A percentile compares a stretch with the other conserved stretches of the same genome.
phyloP scores from a whole-genome alignment of 2,888 invertebrate genomes.

The Cosmorhoe ocellata region DNA sequence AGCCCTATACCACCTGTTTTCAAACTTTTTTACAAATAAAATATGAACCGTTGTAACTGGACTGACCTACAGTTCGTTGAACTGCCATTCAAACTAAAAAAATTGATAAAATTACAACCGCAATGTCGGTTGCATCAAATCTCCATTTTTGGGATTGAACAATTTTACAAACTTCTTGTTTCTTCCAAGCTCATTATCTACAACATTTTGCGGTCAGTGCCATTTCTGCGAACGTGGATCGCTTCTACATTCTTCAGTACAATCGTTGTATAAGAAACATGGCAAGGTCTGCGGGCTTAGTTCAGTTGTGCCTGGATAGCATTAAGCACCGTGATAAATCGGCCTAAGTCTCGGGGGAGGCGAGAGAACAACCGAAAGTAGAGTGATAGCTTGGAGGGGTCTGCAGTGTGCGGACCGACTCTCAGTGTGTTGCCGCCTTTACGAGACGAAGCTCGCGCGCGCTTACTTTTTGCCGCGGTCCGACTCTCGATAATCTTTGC shows the following conservation, averaged over 20 bases:
- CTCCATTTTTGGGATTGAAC: constrained; percentile 43
- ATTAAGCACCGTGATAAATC: constrained; percentile 63
- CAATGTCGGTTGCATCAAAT: constrained; percentile 40
- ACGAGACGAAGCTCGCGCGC: constrained; percentile 62
- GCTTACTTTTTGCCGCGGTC: constrained; percentile 36
- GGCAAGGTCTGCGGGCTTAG: constrained; percentile 30
- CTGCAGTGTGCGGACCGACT: constrained; percentile 48
- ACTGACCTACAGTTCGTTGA: constrained; percentile 47
- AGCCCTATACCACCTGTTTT: constrained; percentile 38
- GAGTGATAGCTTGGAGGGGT: constrained; percentile 73
- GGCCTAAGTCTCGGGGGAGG: constrained; percentile 67
- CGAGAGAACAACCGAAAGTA: constrained; percentile 72
- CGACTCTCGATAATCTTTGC: constrained; percentile 40
- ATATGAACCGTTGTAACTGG: constrained; percentile 54
- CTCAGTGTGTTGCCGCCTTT: constrained; percentile 72
- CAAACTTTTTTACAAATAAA: constrained; percentile 42
- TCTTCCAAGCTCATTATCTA: constrained; percentile 46
- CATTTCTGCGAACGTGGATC: constrained; percentile 34
- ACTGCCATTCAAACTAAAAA: constrained; percentile 37
- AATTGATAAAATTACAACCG: constrained; percentile 41
- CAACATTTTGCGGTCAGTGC: constrained; percentile 57
- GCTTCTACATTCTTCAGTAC: constrained; percentile 17
- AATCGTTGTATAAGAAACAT: constrained; percentile 48
- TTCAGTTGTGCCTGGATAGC: constrained; percentile 22
- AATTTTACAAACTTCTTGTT: constrained; percentile 37